phyloP scores from a whole-genome alignment of 2,113 vertebrate genomes.

The Nettapus auritus region DNA sequence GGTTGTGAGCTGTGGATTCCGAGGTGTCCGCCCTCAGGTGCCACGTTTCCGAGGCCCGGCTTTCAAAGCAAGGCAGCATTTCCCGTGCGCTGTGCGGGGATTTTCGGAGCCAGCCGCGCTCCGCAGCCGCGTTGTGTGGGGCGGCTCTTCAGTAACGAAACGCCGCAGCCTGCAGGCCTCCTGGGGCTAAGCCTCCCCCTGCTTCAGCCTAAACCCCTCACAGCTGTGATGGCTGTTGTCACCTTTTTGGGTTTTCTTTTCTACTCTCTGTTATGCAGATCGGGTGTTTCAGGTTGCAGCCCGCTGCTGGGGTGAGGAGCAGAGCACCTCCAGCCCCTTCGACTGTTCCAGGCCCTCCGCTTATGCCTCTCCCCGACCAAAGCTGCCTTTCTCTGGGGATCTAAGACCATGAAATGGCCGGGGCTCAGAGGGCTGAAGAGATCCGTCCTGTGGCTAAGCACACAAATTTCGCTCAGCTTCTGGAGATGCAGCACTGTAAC shows the following conservation, averaged over 20 bases:
- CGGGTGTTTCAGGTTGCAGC: background rate
- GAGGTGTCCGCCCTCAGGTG: fast-evolving
- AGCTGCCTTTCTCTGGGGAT: background rate
- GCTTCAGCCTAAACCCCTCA: background rate
- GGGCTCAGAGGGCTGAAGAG: background rate
- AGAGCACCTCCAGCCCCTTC: background rate
- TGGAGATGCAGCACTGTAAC: background rate
- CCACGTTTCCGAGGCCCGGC: background rate
- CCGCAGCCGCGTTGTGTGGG: background rate
- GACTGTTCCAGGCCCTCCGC: background rate
- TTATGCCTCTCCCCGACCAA: background rate
- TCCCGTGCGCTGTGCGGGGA: background rate
- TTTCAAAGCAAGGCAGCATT: background rate
- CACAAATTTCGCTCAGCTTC: background rate
- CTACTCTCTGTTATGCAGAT: background rate
- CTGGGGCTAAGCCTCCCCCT: background rate
- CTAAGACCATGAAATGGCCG: background rate
- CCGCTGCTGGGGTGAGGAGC: background rate
- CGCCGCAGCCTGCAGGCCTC: background rate
- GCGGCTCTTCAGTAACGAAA: background rate
- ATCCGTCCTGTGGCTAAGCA: background rate
- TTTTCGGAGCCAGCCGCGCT: fast-evolving
- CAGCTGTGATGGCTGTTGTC: background rate
- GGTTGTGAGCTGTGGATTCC: background rate
- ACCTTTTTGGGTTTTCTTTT: background rate